Evolutionary conservation across 53 echinoderm and acorn worm genomes (phyloP).

Genomic region (Holothuria scabra): DNA sequence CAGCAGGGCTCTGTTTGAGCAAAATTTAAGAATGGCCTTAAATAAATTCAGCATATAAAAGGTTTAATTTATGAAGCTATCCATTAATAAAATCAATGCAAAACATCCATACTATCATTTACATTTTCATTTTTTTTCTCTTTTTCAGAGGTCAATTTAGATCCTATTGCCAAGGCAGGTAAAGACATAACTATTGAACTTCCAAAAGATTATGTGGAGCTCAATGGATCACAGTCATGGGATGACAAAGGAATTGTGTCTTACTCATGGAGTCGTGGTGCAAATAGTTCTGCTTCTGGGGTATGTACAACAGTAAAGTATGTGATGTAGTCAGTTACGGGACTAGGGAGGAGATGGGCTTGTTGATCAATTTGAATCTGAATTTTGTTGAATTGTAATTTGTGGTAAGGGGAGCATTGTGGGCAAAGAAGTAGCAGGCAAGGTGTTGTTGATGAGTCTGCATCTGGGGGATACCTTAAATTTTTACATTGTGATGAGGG

Average conservation of each 20-base stretch:
- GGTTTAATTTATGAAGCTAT: too few species aligned
- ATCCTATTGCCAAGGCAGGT: slow-evolving; percentile 78
- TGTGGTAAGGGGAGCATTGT: too few species aligned
- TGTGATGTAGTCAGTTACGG: neutral
- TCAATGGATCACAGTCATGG: slow-evolving; percentile 73
- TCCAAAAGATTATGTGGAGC: slow-evolving; percentile 66
- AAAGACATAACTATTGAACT: slow-evolving; percentile 65
- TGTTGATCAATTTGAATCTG: neutral
- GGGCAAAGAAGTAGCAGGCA: too few species aligned
- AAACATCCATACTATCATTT: too few species aligned
- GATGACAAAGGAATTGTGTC: slow-evolving; percentile 87
- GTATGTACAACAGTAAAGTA: slow-evolving; percentile 41
- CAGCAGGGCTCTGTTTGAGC: too few species aligned
- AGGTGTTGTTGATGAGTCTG: too few species aligned
- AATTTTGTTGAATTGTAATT: neutral
- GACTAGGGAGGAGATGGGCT: neutral
- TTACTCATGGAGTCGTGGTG: slow-evolving; percentile 75
- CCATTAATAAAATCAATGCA: too few species aligned
- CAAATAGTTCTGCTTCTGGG: slow-evolving; percentile 82
- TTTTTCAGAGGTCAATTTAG: slow-evolving; percentile 73
- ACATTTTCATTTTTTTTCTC: slow-evolving; percentile 1
- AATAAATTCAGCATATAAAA: too few species aligned
- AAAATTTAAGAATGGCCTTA: too few species aligned
- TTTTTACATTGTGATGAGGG: too few species aligned
- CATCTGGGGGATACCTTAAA: too few species aligned